Evolutionary conservation across 2,797 vertebrate genomes (phyloP).

Genomic region (Phrynocephalus vlangalii): DNA sequence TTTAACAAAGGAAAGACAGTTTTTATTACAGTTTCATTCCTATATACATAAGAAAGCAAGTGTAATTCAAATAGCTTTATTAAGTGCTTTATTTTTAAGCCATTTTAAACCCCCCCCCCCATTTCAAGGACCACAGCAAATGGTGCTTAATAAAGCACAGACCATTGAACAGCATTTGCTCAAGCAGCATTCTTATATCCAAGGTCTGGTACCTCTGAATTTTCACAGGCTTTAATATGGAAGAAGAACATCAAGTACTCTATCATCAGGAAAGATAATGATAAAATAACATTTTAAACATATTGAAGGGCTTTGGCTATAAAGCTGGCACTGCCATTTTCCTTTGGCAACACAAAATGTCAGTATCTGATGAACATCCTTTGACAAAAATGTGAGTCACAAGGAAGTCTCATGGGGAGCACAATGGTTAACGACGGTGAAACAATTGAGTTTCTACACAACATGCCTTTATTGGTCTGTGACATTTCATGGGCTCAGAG

Average conservation of each 20-base stretch:
- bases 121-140: constrained; percentile 15
- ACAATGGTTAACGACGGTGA: constrained; percentile 16
- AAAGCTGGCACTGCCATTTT: constrained; percentile 6
- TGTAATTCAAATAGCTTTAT: constrained; percentile 43
- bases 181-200: constrained; percentile 21
- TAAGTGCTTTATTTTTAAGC: constrained; percentile 5
- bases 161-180: constrained; percentile 53
- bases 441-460: constrained; percentile 30
- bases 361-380: constrained; percentile 13
- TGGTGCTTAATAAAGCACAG: constrained; percentile 39
- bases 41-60: constrained; percentile 51
- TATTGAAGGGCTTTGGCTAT: not conserved
- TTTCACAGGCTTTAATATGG: not conserved
- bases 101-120: not conserved
- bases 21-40: constrained; percentile 35
- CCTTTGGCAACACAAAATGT: constrained; percentile 29
- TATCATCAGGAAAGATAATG: constrained; percentile 26
- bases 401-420: constrained; percentile 33
- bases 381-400: constrained; percentile 35
- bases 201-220: constrained; percentile 36
- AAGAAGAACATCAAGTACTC: constrained; percentile 1
- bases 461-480: not conserved
- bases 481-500: not conserved
- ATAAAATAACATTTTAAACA: not conserved
- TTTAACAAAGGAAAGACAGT: not conserved